Base-by-base conservation (phyloP, 2,113 vertebrate genomes). In the Helogale parvula region DNA sequence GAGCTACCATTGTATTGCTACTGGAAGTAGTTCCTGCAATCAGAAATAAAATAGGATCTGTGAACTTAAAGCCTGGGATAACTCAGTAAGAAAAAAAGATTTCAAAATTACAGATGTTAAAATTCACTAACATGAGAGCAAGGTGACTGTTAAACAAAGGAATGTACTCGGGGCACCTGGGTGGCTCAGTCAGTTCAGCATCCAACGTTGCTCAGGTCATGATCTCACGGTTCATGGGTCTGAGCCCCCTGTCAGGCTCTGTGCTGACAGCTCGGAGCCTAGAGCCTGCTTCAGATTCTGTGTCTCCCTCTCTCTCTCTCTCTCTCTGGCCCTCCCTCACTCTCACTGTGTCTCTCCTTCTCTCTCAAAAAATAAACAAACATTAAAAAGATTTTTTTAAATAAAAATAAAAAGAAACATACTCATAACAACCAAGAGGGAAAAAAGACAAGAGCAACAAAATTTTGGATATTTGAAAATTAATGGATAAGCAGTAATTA, bases 1-100 rank as follows among this genome's bases (percentile, higher is more conserved):
- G 99, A 97, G 99, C 99, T 97, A 99, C 99, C 99, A 99, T 99
- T 87, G 99, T 99, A 99, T 99, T 99, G 99, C 99, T 99, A 98
- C 99, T 99, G 95, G 99, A 99, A 94, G 99, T 99, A 97, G 99
- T 99, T 98, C 99, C 99, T 99, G 97, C 65, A 52, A 97, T 93
- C 21, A 84, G 0, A 97, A 71, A 65, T 27, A 87, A 87, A 80
- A 83, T 4, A 33, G 11, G 9, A 2, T 0, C 21, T 33, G 13
- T 87, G 79, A 60, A 80, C n/a, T 60, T 69, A 15, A 57, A 90
- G 2, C 60, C 16, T 35, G 31, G 11, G 16, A 31, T 33, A 68
- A 81, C 19, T 50, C 29, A 68, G 17, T 33, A 63, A 76, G 21
- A 57, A 88, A 47, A 88, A 65, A 92, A 65, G 71, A 65, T 45